Conservation (phyloP, 1,140 invertebrate species). For the Drosophila nannoptera region DNA sequence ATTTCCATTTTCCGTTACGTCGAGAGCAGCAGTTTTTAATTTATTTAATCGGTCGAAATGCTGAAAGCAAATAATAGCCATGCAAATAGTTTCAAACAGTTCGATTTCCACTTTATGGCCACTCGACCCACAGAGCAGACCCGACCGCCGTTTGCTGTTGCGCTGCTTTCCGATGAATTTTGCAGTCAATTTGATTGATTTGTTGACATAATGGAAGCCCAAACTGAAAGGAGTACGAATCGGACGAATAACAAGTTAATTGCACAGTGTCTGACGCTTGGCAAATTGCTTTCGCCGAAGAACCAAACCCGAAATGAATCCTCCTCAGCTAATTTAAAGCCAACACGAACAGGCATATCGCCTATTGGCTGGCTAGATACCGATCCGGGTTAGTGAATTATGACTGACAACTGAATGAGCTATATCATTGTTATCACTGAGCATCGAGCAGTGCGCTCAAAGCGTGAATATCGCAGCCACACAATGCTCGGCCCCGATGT, state of each 20-base stretch:
- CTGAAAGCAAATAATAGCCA: slow-evolving; percentile 61
- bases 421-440: slow-evolving; percentile 45
- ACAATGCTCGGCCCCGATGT: slow-evolving; percentile 46
- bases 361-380: not conserved
- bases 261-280: slow-evolving; percentile 65
- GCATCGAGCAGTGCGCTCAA: slow-evolving; percentile 36
- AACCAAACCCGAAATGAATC: too few relatives aligned
- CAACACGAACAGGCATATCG: slow-evolving; percentile 8
- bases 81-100: slow-evolving; percentile 68
- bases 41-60: slow-evolving; percentile 13
- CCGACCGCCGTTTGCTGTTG: slow-evolving; percentile 15
- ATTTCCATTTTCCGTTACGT: slow-evolving; percentile 12
- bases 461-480: slow-evolving; percentile 63
- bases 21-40: slow-evolving; percentile 21
- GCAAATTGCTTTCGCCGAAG: slow-evolving; percentile 49
- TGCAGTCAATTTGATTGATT: slow-evolving; percentile 72
- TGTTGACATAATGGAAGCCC: slow-evolving; percentile 49
- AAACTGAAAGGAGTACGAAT: slow-evolving; percentile 12
- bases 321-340: slow-evolving; percentile 5
- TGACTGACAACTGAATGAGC: slow-evolving; percentile 69
- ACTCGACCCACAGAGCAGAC: slow-evolving; percentile 18
- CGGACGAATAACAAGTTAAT: slow-evolving; percentile 55
- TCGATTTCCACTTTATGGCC: slow-evolving; percentile 55
- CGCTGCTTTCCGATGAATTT: slow-evolving; percentile 53
- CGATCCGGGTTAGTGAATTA: slow-evolving; percentile 62